Evolutionary conservation across 2,888 invertebrate genomes (phyloP).

Genomic region (Tenthredo scrophulariae): DNA sequence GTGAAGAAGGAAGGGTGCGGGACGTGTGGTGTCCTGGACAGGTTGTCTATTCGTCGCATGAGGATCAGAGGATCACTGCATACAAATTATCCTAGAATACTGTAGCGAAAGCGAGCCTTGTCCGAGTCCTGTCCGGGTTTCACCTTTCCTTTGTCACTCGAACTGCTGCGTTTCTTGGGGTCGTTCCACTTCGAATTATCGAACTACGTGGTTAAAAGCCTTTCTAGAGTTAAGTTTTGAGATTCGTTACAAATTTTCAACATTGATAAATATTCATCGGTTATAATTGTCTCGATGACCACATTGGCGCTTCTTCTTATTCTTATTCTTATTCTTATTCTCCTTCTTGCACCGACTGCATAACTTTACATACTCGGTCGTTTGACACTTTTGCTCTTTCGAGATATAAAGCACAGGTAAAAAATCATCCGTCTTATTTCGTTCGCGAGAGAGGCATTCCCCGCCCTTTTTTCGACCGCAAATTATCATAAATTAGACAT

Average conservation of each 20-base stretch:
- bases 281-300: slow-evolving; percentile 40
- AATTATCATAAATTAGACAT: slow-evolving; percentile 49
- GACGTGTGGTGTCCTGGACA: slow-evolving; percentile 16
- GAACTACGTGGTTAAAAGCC: neutral
- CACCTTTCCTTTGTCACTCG: slow-evolving; percentile 42
- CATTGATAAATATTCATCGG: slow-evolving; percentile 50
- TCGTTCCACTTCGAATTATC: slow-evolving; percentile 49
- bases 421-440: slow-evolving; percentile 38
- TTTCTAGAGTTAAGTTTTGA: neutral
- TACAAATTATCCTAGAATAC: slow-evolving; percentile 30
- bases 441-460: neutral
- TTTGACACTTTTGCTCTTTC: slow-evolving; percentile 34
- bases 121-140: slow-evolving; percentile 37
- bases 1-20: slow-evolving; percentile 31
- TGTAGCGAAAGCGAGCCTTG: slow-evolving; percentile 24
- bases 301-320: slow-evolving; percentile 32
- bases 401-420: slow-evolving; percentile 20
- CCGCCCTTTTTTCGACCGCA: slow-evolving; percentile 46
- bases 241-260: slow-evolving; percentile 27
- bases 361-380: slow-evolving; percentile 42
- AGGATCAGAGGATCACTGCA: slow-evolving; percentile 20
- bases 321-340: neutral
- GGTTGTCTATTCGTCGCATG: slow-evolving; percentile 36
- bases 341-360: neutral
- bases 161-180: slow-evolving; percentile 36